Evolutionary conservation across 1,140 invertebrate species (phyloP).

Genomic region (Rhizoglyphus robini): DNA sequence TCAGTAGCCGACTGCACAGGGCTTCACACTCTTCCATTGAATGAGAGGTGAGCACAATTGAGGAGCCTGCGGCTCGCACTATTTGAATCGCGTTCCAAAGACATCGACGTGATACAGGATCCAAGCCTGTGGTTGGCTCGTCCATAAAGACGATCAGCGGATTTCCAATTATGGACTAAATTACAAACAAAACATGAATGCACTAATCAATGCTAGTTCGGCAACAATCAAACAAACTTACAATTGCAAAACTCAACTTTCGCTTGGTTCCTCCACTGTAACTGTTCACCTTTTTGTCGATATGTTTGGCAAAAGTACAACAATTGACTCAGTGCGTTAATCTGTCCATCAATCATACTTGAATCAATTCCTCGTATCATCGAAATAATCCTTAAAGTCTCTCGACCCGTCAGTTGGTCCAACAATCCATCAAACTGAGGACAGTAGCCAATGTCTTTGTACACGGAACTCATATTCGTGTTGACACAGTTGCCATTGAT

Average conservation of each 20-base stretch:
- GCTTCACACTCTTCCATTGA: constrained; percentile 58
- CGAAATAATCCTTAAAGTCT: constrained; percentile 26
- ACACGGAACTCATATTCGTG: constrained; percentile 23
- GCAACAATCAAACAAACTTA: too few species aligned
- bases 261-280: constrained; percentile 78
- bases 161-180: constrained; percentile 56
- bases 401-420: constrained; percentile 31
- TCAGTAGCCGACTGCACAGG: constrained; percentile 65
- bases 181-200: too few species aligned
- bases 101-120: constrained; percentile 57
- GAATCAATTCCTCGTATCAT: constrained; percentile 28
- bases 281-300: constrained; percentile 31
- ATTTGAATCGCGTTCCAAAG: constrained; percentile 49
- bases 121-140: constrained; percentile 26
- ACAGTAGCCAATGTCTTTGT: constrained; percentile 35
- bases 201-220: too few species aligned
- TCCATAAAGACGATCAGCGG: constrained; percentile 58
- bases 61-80: constrained; percentile 32
- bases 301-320: constrained; percentile 32
- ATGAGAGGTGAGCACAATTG: constrained; percentile 30
- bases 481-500: constrained; percentile 21
- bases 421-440: constrained; percentile 39
- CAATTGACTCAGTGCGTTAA: constrained; percentile 36
- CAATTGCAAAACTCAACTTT: constrained; percentile 79
- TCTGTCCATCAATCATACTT: constrained; percentile 28